Evolutionary conservation across 2,888 invertebrate species (phyloP), one percentile per base, ranked within the genome.

Genomic region (Pachydiplax longipennis): DNA sequence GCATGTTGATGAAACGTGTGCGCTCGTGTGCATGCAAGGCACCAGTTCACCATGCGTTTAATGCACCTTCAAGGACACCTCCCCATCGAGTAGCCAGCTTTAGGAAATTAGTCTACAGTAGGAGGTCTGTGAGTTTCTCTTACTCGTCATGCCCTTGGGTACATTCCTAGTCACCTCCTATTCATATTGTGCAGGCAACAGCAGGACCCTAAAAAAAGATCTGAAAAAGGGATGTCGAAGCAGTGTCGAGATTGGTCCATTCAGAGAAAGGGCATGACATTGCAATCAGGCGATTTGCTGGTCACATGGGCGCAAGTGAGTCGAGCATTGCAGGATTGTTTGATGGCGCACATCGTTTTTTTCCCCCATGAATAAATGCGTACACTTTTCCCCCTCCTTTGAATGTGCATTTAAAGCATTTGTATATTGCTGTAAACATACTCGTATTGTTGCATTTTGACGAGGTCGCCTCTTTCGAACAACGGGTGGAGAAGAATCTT

Each of bases 361-460:
- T 37, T 65, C 53, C 53, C 53, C 53, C 53, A 53, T n/a, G 87
- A 87, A 65, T 87, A 87, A 87, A 87, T 61, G 87, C 87, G 61
- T 87, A 65, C 58, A 87, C 58, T 58, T 87, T 87, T 87, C 87
- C 58, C 53, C 18, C 18, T 53, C 15, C 87, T 87, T 65, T 87
- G 87, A 61, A 61, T 87, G 87, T 87, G 87, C 87, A 87, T 87
- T 87, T 61, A 61, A 83, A 87, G 61, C 58, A 61, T 87, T 61
- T 87, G 87, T 87, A 87, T 87, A 87, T 87, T 87, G 87, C 87
- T 61, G 40, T 61, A 65, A 87, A 37, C 87, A 87, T 87, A 87
- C 87, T 87, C 87, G 61, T 31, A 65, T 87, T 65, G 61, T 87
- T 87, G 87, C 87, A 87, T 87, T 83, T 87, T 87, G 73, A 87